Evolutionary conservation across 2,113 vertebrate species (phyloP).

Genomic region (Catagonus wagneri): DNA sequence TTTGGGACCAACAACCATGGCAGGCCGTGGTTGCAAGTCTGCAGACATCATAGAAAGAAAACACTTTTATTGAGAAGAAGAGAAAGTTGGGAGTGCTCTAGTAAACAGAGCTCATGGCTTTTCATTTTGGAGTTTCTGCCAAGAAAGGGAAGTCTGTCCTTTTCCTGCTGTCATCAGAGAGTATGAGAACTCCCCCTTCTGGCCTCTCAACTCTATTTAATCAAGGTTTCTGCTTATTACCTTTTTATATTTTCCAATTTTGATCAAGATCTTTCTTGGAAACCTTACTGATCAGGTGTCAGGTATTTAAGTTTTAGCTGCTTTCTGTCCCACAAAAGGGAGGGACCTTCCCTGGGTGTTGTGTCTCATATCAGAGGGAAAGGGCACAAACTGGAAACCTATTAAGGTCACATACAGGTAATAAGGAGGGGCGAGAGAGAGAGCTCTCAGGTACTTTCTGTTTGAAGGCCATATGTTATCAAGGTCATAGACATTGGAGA

Average conservation of each 20-base stretch:
- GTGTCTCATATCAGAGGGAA: background rate
- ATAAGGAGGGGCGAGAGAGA: background rate
- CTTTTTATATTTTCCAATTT: background rate
- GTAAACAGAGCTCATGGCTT: background rate
- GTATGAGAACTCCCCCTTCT: background rate
- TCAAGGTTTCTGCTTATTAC: background rate
- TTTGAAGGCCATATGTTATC: background rate
- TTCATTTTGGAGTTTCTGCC: background rate
- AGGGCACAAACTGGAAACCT: background rate
- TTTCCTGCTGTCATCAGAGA: background rate
- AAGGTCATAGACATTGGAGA: background rate
- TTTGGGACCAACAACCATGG: background rate
- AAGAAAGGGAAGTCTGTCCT: background rate
- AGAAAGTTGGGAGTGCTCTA: background rate
- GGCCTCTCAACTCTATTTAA: background rate
- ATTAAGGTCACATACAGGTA: background rate
- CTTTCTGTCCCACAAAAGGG: background rate
- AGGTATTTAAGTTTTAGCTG: background rate
- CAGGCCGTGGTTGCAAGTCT: background rate
- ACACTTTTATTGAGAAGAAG: background rate
- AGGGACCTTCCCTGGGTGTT: background rate
- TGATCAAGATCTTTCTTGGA: background rate
- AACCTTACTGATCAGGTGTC: background rate
- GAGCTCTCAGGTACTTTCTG: background rate
- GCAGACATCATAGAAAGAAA: background rate